Percentiles rank a stretch among this genome's conserved stretches.
Conservation (phyloP, 2,888 invertebrate genomes). For the Sipha maydis region DNA sequence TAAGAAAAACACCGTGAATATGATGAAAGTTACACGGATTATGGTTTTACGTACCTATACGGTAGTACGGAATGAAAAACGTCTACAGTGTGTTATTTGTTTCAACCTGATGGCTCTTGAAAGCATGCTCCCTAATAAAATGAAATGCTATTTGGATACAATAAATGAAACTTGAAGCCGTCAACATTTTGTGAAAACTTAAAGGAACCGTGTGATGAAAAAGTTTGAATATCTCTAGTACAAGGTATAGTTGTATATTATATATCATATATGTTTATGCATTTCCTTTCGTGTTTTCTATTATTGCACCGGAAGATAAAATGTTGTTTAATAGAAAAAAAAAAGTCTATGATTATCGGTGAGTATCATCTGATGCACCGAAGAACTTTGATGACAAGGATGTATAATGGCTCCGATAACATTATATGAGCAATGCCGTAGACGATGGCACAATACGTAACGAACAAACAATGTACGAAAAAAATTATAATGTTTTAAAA, state of each 20-base stretch:
- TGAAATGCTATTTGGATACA: too few species aligned
- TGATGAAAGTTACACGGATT: conserved; percentile 8
- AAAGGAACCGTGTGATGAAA: too few species aligned
- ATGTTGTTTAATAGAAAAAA: too few species aligned
- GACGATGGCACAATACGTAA: background rate
- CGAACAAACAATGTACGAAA: background rate
- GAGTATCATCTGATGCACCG: background rate
- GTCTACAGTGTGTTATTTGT: conserved; percentile 4
- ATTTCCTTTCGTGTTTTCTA: too few species aligned
- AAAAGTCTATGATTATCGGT: background rate
- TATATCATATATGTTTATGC: too few species aligned
- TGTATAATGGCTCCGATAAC: background rate
- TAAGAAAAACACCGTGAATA: background rate
- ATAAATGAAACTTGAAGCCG: background rate
- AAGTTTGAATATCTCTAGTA: too few species aligned
- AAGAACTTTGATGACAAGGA: background rate
- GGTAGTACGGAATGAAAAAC: conserved; percentile 8
- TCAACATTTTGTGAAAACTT: too few species aligned
- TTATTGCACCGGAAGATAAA: too few species aligned
- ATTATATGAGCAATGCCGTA: background rate
- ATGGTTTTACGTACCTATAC: conserved; percentile 15
- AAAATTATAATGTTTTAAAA: background rate
- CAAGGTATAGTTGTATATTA: too few species aligned
- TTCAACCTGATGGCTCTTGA: background rate
- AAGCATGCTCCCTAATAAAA: too few species aligned